Base-by-base conservation (phyloP, 2,888 invertebrate species). In the Cantharis nigra region DNA sequence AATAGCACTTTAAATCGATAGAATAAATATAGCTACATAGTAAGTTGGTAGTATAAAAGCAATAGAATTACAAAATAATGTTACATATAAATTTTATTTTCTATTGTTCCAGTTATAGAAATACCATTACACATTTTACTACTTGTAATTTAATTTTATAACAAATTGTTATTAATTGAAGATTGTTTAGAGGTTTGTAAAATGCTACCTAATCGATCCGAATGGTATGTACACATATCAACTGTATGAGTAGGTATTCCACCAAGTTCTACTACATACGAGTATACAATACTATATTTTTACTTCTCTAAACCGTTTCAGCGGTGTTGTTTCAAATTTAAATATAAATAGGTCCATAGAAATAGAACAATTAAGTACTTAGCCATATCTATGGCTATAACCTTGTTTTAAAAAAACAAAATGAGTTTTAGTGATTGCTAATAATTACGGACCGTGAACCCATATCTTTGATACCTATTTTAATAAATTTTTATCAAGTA, bases 31-130 rank as follows among this genome's bases (percentile, higher is more conserved):
- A 49, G 49, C 49, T 49, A n/a, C 2, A 49, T 13, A 33, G 26
- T 49, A 49, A 49, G 49, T 49, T 49, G 49, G 49, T n/a, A 49
- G n/a, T 49, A 49, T 49, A 49, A 49, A 49, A 49, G 49, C 49
- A 49, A 49, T 49, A 49, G 49, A 5, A n/a, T 49, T 49, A 49
- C 9, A 49, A 49, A 49, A n/a, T n/a, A 49, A n/a, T 49, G n/a
- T 49, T 49, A 49, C 49, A 49, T 63, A 64, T 23, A 30, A 70
- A 74, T 74, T 74, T 74, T 69, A 73, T 73, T 70, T 74, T 63
- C 74, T 63, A 70, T 74, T 74, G 74, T 74, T 74, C 74, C 69
- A 49, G 63, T 69, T 74, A 69, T 63, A 70, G 63, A 64, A 70
- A 9, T 63, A 30, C 70, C 18, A 49, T 67, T 72, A 64, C 14